Conservation (phyloP, 2,797 vertebrate genomes). For the Myripristis jacobus region DNA sequence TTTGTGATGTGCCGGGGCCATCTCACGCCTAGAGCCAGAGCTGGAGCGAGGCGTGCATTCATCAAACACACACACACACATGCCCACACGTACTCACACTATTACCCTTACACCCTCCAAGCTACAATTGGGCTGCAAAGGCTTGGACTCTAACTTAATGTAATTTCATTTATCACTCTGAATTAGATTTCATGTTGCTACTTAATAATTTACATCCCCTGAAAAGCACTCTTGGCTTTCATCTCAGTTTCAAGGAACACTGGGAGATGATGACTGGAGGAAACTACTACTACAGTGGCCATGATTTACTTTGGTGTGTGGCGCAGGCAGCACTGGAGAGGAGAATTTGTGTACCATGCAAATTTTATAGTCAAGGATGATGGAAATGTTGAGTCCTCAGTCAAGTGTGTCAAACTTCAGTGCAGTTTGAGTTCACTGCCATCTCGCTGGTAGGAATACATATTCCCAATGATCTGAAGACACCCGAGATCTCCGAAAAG, state of each 20-base stretch:
- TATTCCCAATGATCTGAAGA: background rate
- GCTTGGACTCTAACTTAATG: conserved; percentile 70
- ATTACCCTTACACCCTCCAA: conserved; percentile 67
- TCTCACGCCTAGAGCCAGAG: conserved; percentile 35
- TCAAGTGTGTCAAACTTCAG: background rate
- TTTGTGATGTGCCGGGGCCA: conserved; percentile 23
- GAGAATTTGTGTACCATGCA: background rate
- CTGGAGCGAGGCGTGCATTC: conserved; percentile 63
- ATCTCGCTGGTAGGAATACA: background rate
- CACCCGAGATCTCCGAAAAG: background rate
- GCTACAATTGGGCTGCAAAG: conserved; percentile 67
- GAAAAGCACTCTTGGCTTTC: conserved; percentile 69
- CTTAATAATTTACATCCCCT: conserved; percentile 78
- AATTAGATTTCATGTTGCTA: conserved; percentile 80
- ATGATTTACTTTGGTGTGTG: conserved; percentile 40
- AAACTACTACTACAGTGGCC: conserved; percentile 18
- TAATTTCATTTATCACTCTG: conserved; percentile 81
- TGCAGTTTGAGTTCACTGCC: background rate
- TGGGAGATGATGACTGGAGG: conserved; percentile 54
- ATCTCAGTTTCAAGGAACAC: conserved; percentile 56
- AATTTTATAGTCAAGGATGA: background rate
- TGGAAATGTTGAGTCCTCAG: background rate
- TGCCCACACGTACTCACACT: conserved; percentile 53
- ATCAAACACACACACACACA: conserved; percentile 32
- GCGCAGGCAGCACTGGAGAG: background rate